These are phyloP conservation scores for Drosophila barbarae DNA, from an alignment of 2,888 invertebrate genomes.

Conservation along the genomic window DNA sequence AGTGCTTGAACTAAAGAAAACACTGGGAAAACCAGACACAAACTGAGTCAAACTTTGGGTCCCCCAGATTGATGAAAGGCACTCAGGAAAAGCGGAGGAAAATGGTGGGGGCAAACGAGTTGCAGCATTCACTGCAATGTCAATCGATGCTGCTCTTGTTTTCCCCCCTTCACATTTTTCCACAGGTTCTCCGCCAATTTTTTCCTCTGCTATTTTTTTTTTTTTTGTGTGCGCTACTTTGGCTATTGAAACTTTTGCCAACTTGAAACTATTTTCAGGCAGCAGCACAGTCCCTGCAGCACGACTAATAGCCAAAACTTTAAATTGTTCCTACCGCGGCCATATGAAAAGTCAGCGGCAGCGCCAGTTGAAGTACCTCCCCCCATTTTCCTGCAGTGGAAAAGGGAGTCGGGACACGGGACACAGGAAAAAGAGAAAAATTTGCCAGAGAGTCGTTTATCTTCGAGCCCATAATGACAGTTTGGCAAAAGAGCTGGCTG, in stretches of 20 bases:
- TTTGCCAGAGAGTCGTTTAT: slow-evolving; percentile 69
- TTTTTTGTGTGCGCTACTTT: slow-evolving; percentile 15
- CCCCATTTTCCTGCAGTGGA: slow-evolving; percentile 14
- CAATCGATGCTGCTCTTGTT: slow-evolving; percentile 54
- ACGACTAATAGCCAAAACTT: slow-evolving; percentile 72
- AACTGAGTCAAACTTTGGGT: slow-evolving; percentile 55
- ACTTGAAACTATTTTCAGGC: slow-evolving; percentile 67
- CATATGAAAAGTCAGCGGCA: slow-evolving; percentile 72
- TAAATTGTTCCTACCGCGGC: slow-evolving; percentile 72
- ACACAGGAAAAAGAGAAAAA: slow-evolving; percentile 32
- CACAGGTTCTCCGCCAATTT: slow-evolving; percentile 14
- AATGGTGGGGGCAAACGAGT: slow-evolving; percentile 20
- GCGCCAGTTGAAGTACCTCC: slow-evolving; percentile 45
- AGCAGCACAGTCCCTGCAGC: slow-evolving; percentile 3
- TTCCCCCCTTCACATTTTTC: slow-evolving; percentile 16
- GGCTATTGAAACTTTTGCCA: slow-evolving; percentile 61
- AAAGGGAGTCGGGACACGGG: not conserved
- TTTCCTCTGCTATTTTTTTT: not conserved
- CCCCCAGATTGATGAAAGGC: slow-evolving; percentile 66
- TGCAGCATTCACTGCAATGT: slow-evolving; percentile 41
- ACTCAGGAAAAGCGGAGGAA: slow-evolving; percentile 21
- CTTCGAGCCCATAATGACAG: slow-evolving; percentile 73
- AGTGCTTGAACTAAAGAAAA: slow-evolving; percentile 14
- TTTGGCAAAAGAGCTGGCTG: slow-evolving; percentile 57
- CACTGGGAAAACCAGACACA: slow-evolving; percentile 12